Evolutionary conservation across 1,140 invertebrate species (phyloP).

Genomic region (Danaus melanippus): DNA sequence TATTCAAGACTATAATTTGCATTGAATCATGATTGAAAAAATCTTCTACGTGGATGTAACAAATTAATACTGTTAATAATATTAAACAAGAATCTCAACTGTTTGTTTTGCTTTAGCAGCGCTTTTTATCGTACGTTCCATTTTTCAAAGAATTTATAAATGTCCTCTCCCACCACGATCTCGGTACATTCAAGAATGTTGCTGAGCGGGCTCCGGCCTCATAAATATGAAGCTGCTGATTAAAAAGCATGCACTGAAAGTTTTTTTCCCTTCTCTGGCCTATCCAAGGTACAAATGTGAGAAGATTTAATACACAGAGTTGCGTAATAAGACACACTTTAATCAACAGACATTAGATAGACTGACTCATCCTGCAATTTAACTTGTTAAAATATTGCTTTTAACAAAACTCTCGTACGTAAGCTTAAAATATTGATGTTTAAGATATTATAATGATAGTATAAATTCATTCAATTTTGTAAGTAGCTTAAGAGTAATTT

Average conservation of each 20-base stretch:
- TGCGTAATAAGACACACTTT: slow-evolving; percentile 9
- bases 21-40: too few species aligned
- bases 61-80: slow-evolving; percentile 2
- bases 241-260: slow-evolving; percentile 33
- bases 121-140: slow-evolving; percentile 12
- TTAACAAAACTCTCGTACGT: too few species aligned
- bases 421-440: too few species aligned
- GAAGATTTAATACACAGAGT: too few species aligned
- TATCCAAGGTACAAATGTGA: background rate
- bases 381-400: too few species aligned
- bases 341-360: background rate
- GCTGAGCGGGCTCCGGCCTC: slow-evolving; percentile 32
- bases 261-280: slow-evolving; percentile 31
- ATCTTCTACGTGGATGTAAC: too few species aligned
- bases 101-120: background rate
- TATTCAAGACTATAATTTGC: too few species aligned
- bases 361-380: too few species aligned
- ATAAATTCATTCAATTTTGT: too few species aligned
- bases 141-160: slow-evolving; percentile 28
- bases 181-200: slow-evolving; percentile 46
- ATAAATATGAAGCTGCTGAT: slow-evolving; percentile 61
- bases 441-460: too few species aligned
- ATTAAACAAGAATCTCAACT: background rate
- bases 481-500: too few species aligned
- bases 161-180: slow-evolving; percentile 24